Base-by-base conservation (phyloP, 2,888 invertebrate genomes). In the Drosophila suboccidentalis region DNA sequence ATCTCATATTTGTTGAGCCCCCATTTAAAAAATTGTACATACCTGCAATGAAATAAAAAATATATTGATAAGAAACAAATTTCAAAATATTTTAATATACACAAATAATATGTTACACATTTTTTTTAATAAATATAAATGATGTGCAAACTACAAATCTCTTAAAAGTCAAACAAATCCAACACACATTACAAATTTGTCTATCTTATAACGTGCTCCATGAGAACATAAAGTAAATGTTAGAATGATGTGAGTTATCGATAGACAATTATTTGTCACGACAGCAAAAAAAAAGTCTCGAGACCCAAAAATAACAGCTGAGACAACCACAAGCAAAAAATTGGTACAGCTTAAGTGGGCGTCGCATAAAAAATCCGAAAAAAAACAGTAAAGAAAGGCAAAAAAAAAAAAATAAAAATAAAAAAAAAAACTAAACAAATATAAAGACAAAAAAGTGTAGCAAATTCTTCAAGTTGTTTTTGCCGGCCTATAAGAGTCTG, bases 191-290 rank as follows among this genome's bases (percentile, higher is more conserved):
- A 39, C 19, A 36, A 4, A 60, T 43, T 41, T 50, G 29, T 39
- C 22, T 36, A 17, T 17, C 2, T 13, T 2, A 38, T 38, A 11
- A 17, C 39, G 22, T 60, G 59, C 50, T 26, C 1, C 11, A 22
- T 22, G 22, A 36, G 36, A 9, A 17, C 15, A 22, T 15, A 4
- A 38, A 26, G 41, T 47, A 43, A 68, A 75, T 79, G 41, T 62
- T 54, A 60, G 64, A 75, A 79, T 54, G 43, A 44, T 34, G n/a
- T 44, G 22, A 57, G 8, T 22, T 57, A 85, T 78, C 51, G 55
- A 82, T 83, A 41, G 66, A 15, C 55, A 63, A 75, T 67, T 44
- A 71, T 83, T 75, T 71, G 71, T 78, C 78, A 80, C 62, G 84
- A 86, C 57, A n/a, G n/a, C n/a, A n/a, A n/a, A n/a, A 39, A 36